Base-by-base conservation (phyloP, 2,113 vertebrate species). In the Butastur rufipennis region DNA sequence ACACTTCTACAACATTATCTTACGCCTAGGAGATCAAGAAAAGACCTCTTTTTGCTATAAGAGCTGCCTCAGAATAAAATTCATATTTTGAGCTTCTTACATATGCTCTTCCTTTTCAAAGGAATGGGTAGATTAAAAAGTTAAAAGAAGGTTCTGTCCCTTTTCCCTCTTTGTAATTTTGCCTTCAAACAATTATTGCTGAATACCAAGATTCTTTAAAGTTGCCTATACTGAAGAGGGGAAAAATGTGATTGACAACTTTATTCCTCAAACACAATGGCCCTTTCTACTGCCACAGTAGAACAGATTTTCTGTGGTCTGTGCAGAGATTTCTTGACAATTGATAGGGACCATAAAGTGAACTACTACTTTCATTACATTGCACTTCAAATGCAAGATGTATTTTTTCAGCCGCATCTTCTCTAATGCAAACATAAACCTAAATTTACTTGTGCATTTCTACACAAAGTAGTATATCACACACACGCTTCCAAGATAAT, bases 211-310 rank as follows among this genome's bases (percentile, higher is more conserved):
- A 45, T 79, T 70, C 79, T 93, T 93, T 90, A 59, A 90, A 90
- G 59, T 77, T 88, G 55, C 13, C 58, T 91, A 1, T 65, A 52
- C 15, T 68, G 81, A 94, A 80, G 38, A 79, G 34, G 25, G 32
- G 18, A 81, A 91, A 72, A 92, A 82, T 47, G 58, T 82, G 78
- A 90, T 56, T 86, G 92, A 86, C 81, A 95, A 2, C 36, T 71
- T 83, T 78, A 83, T 86, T 95, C 36, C 91, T 91, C 47, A 86
- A 84, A 78, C 56, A 89, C 94, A 95, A 34, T 53, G 68, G 50
- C 16, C 62, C 85, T 88, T 95, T 90, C 92, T 90, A 31, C 15
- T 91, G 73, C 70, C 62, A 70, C 36, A 80, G 78, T n/a, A 86
- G 34, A 88, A 50, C 27, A 68, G 66, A 61, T 86, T 86, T 71